Percentiles rank a stretch among this genome's conserved stretches.
phyloP scores from a whole-genome alignment of 2,113 vertebrate species.

The Cryptomyrus ogoouensis region DNA sequence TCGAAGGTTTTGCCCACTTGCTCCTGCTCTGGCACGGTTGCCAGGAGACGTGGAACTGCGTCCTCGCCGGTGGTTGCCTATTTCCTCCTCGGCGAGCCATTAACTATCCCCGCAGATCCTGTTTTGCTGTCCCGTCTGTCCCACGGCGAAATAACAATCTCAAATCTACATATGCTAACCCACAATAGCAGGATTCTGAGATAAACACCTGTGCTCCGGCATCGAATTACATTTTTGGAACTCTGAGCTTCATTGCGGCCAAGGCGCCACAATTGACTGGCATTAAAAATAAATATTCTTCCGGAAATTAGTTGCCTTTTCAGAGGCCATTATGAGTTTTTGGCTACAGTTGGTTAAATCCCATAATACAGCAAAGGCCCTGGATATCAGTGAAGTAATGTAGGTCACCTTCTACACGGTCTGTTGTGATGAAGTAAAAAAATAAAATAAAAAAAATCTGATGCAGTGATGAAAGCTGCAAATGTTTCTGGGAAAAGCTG shows the following conservation, averaged over 20 bases:
- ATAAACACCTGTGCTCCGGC: not conserved
- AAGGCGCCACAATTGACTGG: not conserved
- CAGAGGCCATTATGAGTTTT: not conserved
- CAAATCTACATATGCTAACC: not conserved
- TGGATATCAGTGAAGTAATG: not conserved
- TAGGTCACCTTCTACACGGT: not conserved
- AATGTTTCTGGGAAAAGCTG: not conserved
- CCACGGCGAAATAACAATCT: not conserved
- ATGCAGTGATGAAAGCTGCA: not conserved
- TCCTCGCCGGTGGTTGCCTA: not conserved
- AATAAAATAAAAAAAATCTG: not conserved
- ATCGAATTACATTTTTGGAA: not conserved
- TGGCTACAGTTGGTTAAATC: not conserved
- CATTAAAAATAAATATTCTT: not conserved
- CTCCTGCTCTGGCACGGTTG: not conserved
- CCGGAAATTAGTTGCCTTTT: not conserved
- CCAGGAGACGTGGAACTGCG: not conserved
- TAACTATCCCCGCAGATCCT: not conserved
- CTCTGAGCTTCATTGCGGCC: not conserved
- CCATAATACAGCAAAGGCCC: not conserved
- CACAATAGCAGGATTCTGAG: not conserved
- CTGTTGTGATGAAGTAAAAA: not conserved
- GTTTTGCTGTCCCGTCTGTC: not conserved
- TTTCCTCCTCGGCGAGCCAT: not conserved
- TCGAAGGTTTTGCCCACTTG: not conserved